Evolutionary conservation across 2,113 vertebrate genomes (phyloP).

Genomic region (Peromyscus maniculatus): DNA sequence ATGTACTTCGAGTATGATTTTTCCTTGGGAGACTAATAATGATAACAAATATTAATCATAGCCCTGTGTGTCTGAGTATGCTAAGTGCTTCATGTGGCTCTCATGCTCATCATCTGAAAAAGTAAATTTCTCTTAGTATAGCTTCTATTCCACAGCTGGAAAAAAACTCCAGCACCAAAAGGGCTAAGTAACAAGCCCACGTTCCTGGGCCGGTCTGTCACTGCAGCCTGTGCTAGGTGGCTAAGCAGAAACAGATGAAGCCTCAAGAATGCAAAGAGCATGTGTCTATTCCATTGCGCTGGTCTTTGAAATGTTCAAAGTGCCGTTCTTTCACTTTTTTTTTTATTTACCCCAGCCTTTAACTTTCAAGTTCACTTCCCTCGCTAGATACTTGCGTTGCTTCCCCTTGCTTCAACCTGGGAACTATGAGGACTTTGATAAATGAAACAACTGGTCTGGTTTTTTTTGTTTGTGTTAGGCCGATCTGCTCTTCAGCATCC

Average conservation of each 20-base stretch:
- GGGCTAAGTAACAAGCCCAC: neutral
- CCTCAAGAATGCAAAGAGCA: neutral
- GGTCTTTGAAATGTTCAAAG: conserved; percentile 64
- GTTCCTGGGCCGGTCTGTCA: neutral
- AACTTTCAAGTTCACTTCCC: conserved; percentile 61
- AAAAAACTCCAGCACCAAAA: neutral
- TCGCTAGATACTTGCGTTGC: conserved; percentile 45
- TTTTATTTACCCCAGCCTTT: neutral
- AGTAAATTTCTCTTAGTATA: neutral
- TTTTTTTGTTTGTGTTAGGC: conserved; percentile 36
- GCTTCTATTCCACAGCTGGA: neutral
- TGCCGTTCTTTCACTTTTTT: neutral
- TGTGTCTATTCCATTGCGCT: neutral
- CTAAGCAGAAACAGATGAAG: neutral
- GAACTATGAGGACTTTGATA: conserved; percentile 47
- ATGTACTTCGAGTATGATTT: neutral
- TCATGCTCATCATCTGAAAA: neutral
- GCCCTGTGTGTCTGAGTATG: neutral
- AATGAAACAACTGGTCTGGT: conserved; percentile 41
- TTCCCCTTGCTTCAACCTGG: conserved; percentile 58
- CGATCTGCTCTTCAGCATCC: neutral
- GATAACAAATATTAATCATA: neutral
- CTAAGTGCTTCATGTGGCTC: neutral
- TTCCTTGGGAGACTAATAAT: conserved; percentile 4
- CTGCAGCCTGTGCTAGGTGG: neutral